phyloP scores from a whole-genome alignment of 1,140 invertebrate genomes.

The Bombus terrestris region DNA sequence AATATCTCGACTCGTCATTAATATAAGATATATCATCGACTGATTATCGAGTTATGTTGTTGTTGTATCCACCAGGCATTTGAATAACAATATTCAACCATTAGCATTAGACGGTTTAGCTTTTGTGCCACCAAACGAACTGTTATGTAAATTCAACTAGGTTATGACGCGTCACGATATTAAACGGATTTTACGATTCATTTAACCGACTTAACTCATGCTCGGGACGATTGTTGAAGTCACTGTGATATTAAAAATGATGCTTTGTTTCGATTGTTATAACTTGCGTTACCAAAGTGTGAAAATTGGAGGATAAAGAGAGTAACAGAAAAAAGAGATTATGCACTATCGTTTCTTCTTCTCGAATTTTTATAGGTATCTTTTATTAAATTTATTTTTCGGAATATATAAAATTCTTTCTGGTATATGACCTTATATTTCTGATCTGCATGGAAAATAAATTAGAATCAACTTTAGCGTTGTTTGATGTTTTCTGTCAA shows the following conservation, averaged over 20 bases:
- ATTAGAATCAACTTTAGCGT: too few relatives aligned
- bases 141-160: slow-evolving; percentile 68
- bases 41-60: slow-evolving; percentile 61
- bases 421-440: too few relatives aligned
- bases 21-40: slow-evolving; percentile 76
- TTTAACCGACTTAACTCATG: slow-evolving; percentile 61
- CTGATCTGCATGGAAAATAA: too few relatives aligned
- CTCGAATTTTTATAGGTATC: too few relatives aligned
- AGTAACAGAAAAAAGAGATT: too few relatives aligned
- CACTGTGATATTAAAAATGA: neutral
- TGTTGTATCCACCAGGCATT: slow-evolving; percentile 64
- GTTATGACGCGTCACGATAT: slow-evolving; percentile 68
- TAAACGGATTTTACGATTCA: slow-evolving; percentile 72
- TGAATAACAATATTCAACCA: slow-evolving; percentile 77
- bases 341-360: too few relatives aligned
- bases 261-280: neutral
- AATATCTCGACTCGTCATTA: slow-evolving; percentile 68
- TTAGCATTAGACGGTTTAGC: slow-evolving; percentile 69
- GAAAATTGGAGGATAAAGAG: neutral
- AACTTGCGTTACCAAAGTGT: neutral
- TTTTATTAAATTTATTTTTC: too few relatives aligned
- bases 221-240: neutral
- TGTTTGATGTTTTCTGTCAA: neutral
- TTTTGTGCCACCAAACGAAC: slow-evolving; percentile 62
- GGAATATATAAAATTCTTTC: too few relatives aligned